Base-by-base conservation (phyloP, 2,113 vertebrate species). In the Coreoperca whiteheadi region DNA sequence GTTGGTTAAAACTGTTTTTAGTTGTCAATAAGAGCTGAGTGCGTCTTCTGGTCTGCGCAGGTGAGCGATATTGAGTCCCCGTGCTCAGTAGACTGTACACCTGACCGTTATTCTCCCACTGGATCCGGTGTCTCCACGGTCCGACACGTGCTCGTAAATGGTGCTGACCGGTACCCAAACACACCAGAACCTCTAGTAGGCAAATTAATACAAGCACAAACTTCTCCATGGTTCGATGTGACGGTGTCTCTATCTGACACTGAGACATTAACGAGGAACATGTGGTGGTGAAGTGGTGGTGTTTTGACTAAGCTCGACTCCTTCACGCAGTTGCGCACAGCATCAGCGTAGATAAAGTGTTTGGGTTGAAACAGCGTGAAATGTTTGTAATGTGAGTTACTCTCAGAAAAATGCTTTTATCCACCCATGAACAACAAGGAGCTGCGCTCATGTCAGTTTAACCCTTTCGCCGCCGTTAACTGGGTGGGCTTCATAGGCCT, bases 71-170 rank as follows among this genome's bases (percentile, higher is more conserved):
- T 8, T 92, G 92, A 23, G 93, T 86, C 18, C 93, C 95, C 5
- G 94, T 94, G 90, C 94, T 96, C 76, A 94, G 84, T n/a, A 96
- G 84, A 73, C 93, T 95, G 85, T 85, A 94, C 50, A 91, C 77
- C 48, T 89, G 91, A 0, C 95, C 93, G 87, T 94, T 93, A 67
- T 91, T 95, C 80, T 95, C 89, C 95, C 95, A 95, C 81, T 93
- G 92, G 34, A 95, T 87, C 53, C 81, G 86, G 54, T 95, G 93
- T 79, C 85, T 92, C 95, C 94, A 96, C 32, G 92, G 88, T 4
- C 84, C 87, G 3, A 39, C 74, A 10, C 75, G 65, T 32, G 39
- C 30, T 74, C 85, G 83, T 74, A 87, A 39, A 78, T 61, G 83
- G 10, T 88, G 86, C 86, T 95, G 95, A 39, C 74, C 84, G 41